These are phyloP conservation scores for Desmophyllum pertusum DNA, from an alignment of 92 coral and sea anemone genomes.

Conservation along the genomic window DNA sequence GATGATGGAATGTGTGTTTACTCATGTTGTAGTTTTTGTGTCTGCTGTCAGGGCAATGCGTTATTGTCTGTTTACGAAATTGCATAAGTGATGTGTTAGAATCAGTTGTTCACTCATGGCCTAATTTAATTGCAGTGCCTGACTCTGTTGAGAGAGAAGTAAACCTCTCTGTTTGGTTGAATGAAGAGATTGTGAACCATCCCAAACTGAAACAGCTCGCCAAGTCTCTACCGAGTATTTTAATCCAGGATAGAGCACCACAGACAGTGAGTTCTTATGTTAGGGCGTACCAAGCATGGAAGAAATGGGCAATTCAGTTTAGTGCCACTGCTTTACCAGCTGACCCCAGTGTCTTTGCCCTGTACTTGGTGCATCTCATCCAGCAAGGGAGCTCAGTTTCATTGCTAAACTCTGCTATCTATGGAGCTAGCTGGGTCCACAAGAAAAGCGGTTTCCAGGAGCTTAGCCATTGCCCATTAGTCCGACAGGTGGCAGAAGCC, in stretches of 20 bases:
- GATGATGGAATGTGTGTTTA: not conserved
- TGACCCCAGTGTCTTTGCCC: slow-evolving; percentile 45
- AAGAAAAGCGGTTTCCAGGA: slow-evolving; percentile 30
- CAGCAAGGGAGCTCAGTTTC: slow-evolving; percentile 63
- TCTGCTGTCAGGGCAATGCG: not conserved
- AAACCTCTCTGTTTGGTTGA: slow-evolving; percentile 7
- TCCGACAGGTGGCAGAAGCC: slow-evolving; percentile 22
- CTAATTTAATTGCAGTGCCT: slow-evolving; percentile 18
- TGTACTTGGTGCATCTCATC: slow-evolving; percentile 60
- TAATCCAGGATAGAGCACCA: slow-evolving; percentile 58
- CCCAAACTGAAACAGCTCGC: slow-evolving; percentile 26
- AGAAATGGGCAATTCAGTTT: slow-evolving; percentile 45
- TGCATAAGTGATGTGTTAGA: not conserved
- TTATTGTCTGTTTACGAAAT: not conserved
- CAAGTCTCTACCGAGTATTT: slow-evolving; percentile 30
- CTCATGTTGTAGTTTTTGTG: slow-evolving; percentile 13
- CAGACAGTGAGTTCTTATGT: slow-evolving; percentile 61
- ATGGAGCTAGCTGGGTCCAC: slow-evolving; percentile 70
- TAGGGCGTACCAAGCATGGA: slow-evolving; percentile 50
- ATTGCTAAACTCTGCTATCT: slow-evolving; percentile 46
- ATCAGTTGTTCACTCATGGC: not conserved
- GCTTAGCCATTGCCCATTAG: slow-evolving; percentile 4
- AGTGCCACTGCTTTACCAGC: slow-evolving; percentile 46
- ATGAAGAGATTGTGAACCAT: not conserved
- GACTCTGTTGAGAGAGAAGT: slow-evolving; percentile 22